Percentiles rank a stretch among this genome's conserved stretches.
Conservation (phyloP, 2,797 vertebrate species). For the Balearica regulorum region DNA sequence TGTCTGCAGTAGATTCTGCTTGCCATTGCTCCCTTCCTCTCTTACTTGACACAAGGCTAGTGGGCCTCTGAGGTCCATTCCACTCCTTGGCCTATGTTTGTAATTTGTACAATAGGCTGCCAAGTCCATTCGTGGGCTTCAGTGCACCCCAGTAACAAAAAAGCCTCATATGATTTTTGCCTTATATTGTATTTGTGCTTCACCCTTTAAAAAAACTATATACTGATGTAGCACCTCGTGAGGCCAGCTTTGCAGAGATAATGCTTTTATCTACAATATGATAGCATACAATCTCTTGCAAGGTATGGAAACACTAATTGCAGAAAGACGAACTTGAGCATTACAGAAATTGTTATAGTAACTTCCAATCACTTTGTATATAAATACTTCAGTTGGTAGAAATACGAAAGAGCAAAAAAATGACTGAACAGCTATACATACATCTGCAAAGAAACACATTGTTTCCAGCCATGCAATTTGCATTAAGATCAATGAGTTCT, state of each 20-base stretch:
- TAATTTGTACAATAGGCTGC: rapidly evolving
- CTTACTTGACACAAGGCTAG: not conserved
- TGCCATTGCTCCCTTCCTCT: not conserved
- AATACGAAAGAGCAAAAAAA: not conserved
- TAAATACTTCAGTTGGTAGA: not conserved
- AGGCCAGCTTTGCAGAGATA: not conserved
- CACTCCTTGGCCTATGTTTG: not conserved
- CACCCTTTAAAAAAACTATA: not conserved
- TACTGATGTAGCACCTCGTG: not conserved
- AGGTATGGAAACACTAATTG: not conserved
- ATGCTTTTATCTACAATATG: not conserved
- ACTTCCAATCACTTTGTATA: not conserved
- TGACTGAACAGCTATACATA: not conserved
- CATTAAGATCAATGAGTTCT: not conserved
- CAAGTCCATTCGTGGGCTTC: not conserved
- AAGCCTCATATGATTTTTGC: not conserved
- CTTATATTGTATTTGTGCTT: not conserved
- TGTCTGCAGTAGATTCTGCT: not conserved
- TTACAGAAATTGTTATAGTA: not conserved
- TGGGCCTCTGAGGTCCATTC: not conserved
- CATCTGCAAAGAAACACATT: not conserved
- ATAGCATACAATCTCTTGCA: not conserved
- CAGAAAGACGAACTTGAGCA: not conserved
- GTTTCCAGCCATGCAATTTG: not conserved
- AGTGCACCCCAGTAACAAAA: not conserved